phyloP scores from a whole-genome alignment of 53 echinoderm and acorn worm species.

The Luidia sarsii region DNA sequence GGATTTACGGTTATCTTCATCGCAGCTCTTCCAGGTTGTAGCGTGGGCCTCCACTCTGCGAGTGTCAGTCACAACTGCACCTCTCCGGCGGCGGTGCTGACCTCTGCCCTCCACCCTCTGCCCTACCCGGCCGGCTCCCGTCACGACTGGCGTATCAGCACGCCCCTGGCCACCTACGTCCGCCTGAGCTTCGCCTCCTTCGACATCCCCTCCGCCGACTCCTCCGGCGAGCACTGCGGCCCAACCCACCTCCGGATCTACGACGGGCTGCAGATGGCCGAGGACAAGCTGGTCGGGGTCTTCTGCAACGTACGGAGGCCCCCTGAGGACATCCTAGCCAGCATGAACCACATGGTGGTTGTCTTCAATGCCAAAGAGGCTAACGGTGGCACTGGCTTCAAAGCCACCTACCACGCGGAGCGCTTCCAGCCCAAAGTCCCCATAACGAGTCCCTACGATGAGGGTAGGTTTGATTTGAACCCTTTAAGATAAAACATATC shows the following conservation, averaged over 20 bases:
- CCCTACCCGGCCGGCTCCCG: slow-evolving; percentile 12
- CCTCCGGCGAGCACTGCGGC: slow-evolving; percentile 5
- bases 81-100: slow-evolving; percentile 41
- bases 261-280: slow-evolving; percentile 8
- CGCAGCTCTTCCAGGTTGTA: slow-evolving; percentile 60
- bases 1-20: no score
- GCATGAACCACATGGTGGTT: slow-evolving; percentile 51
- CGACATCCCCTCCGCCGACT: slow-evolving; percentile 38
- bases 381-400: slow-evolving; percentile 60
- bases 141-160: slow-evolving; percentile 74
- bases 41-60: slow-evolving; percentile 51
- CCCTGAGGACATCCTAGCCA: slow-evolving; percentile 10
- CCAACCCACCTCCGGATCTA: slow-evolving; percentile 24
- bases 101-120: slow-evolving; percentile 50
- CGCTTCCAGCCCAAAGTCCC: slow-evolving; percentile 22
- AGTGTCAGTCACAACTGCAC: slow-evolving; percentile 18
- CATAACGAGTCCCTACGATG: slow-evolving; percentile 32
- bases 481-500: no score
- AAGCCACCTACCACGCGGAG: slow-evolving; percentile 28
- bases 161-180: slow-evolving; percentile 66
- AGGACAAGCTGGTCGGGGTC: background rate
- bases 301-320: slow-evolving; percentile 57
- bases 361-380: slow-evolving; percentile 18
- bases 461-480: background rate
- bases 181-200: slow-evolving; percentile 64